Evolutionary conservation across 1,140 invertebrate genomes (phyloP), one percentile per base, ranked within the genome.

Genomic region (Cherax destructor): DNA sequence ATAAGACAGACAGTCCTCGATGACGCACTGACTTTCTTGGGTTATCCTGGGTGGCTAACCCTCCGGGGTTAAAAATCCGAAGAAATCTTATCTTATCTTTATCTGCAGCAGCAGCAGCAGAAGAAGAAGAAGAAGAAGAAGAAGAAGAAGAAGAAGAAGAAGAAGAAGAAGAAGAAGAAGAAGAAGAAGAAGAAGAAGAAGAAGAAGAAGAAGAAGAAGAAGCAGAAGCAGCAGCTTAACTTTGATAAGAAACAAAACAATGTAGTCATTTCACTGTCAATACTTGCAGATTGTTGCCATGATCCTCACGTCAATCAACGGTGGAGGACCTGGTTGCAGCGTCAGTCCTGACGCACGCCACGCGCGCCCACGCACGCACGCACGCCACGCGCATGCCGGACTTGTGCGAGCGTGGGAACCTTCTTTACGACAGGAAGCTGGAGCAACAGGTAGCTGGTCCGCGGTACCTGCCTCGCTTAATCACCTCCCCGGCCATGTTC

Each of bases 381-480:
- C 30, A 69, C 80, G 69, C 80, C 65, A 74, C 52, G 56, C 80
- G 72, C 80, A 83, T 65, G 80, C 88, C 80, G 16, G 88, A 72
- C 81, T 90, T 83, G 80, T 83, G 80, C 80, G 88, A 84, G 81
- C 88, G 88, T 90, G 88, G 88, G 88, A 90, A 90, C 83, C 88
- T 78, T 61, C 88, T 47, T 79, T 79, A 79, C 79, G 81, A 90
- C 88, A 90, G 80, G 88, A 85, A 90, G 83, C 59, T 50, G 41
- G 18, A 84, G 88, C 88, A 84, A 84, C 88, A 90, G 88, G 88
- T 84, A 84, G 88, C n/a, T 59, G 24, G 88, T 52, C 81, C 72
- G 81, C 88, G 88, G 88, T 90, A 90, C 88, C 88, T 90, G 88
- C 80, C 74, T 77, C 59, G 61, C 88, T 78, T 90, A 90, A 90